Percentiles rank a stretch among this genome's conserved stretches.
Conservation (phyloP, 2,113 vertebrate genomes). For the Trematomus loennbergii region DNA sequence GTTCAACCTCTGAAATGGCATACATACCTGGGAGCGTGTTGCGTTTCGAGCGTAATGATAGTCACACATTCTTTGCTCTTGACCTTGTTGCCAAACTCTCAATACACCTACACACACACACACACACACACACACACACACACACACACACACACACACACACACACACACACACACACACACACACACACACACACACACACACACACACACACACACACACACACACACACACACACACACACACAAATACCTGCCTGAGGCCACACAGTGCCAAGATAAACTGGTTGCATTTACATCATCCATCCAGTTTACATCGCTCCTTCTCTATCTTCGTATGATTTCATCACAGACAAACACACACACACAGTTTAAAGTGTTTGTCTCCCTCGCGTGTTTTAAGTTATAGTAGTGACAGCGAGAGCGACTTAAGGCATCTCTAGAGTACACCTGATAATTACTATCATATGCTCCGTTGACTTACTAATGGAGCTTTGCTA, state of each 20-base stretch:
- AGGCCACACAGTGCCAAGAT: conserved; percentile 28
- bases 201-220: too few species aligned
- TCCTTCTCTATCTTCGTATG: not conserved
- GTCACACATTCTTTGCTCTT: conserved; percentile 49
- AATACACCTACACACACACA: conserved; percentile 9
- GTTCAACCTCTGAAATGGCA: conserved; percentile 26
- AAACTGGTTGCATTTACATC: conserved; percentile 32
- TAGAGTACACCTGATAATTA: conserved; percentile 66
- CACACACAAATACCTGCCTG: conserved; percentile 24
- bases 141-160: too few species aligned
- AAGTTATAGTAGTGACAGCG: conserved; percentile 54
- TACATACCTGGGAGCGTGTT: conserved; percentile 39
- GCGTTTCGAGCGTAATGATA: conserved; percentile 43
- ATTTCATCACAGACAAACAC: conserved; percentile 1
- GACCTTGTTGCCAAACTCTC: conserved; percentile 51
- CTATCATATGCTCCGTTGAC: conserved; percentile 54
- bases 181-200: too few species aligned
- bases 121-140: too few species aligned
- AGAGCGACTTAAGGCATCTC: conserved; percentile 56
- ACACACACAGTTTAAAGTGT: not conserved
- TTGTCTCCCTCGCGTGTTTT: conserved; percentile 47
- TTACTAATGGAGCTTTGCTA: conserved; percentile 64
- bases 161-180: too few species aligned
- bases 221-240: too few species aligned
- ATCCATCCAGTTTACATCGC: not conserved